Percentiles rank a stretch among this genome's conserved stretches.
These are phyloP conservation scores for Rhinopomastus cyanomelas DNA, from an alignment of 2,113 vertebrate species.

Conservation along the genomic window DNA sequence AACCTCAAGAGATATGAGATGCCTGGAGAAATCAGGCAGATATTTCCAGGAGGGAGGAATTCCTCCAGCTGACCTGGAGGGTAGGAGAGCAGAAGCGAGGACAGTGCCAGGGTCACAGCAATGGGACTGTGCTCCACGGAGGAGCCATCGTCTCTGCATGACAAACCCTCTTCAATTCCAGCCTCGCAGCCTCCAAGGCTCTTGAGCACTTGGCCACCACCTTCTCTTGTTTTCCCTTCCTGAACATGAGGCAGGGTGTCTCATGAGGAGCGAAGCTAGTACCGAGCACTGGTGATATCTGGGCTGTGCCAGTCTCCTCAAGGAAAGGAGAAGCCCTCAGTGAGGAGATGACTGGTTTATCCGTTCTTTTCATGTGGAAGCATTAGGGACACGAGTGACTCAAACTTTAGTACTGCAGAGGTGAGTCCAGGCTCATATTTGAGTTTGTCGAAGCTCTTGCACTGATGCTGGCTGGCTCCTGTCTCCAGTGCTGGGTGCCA, in stretches of 20 bases:
- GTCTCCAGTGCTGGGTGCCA: rapidly evolving
- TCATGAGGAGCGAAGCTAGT: background rate
- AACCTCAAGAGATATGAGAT: background rate
- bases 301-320: background rate
- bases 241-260: background rate
- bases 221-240: background rate
- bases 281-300: background rate
- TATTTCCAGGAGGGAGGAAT: background rate
- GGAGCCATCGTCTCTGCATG: background rate
- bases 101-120: too few species aligned
- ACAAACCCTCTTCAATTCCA: background rate
- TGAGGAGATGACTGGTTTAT: rapidly evolving
- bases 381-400: background rate
- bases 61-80: background rate
- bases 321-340: background rate
- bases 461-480: background rate
- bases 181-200: background rate
- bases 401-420: background rate
- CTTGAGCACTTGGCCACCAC: background rate
- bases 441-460: background rate
- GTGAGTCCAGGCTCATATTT: rapidly evolving
- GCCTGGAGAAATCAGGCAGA: background rate
- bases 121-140: background rate
- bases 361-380: background rate
- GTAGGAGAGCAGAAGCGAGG: background rate